A percentile compares a stretch with the other conserved stretches of the same genome.
phyloP scores from a whole-genome alignment of 2,888 invertebrate genomes.

The Drosophila lutescens region DNA sequence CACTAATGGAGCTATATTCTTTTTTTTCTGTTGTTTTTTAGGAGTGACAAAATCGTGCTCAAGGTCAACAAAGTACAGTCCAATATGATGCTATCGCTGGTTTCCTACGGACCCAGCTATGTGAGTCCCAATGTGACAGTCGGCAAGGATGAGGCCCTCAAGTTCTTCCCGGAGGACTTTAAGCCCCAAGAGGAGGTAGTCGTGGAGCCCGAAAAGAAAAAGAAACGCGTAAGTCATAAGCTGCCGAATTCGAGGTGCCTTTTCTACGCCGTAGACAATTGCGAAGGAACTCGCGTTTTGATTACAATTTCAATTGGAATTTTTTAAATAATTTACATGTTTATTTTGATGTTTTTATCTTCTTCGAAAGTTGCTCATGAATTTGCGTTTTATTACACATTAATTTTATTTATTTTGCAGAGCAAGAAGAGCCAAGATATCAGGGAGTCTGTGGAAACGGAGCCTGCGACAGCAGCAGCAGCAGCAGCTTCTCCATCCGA shows the following conservation, averaged over 20 bases:
- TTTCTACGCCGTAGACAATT: no score
- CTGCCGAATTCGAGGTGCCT: no score
- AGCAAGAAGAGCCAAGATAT: conserved; percentile 15
- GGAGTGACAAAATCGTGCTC: conserved; percentile 87
- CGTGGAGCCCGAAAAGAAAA: conserved; percentile 47
- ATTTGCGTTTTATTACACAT: neutral
- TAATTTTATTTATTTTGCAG: neutral
- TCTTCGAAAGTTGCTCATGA: neutral
- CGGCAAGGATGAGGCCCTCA: conserved; percentile 87
- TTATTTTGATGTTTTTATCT: no score
- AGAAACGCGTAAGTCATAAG: conserved; percentile 66
- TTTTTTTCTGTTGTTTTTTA: neutral
- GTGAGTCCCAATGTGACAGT: conserved; percentile 88
- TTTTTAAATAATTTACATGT: no score
- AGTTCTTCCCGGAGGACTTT: conserved; percentile 88
- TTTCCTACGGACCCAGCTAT: conserved; percentile 88
- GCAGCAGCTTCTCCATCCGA: neutral
- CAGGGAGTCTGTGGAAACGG: neutral
- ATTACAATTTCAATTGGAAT: no score
- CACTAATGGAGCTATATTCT: neutral
- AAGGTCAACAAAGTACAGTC: conserved; percentile 88
- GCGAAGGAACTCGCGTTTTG: no score
- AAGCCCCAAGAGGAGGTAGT: conserved; percentile 84
- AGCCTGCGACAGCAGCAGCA: neutral
- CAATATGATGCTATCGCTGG: conserved; percentile 87